Evolutionary conservation across 2,797 vertebrate species (phyloP).

Genomic region (Salmo trutta): DNA sequence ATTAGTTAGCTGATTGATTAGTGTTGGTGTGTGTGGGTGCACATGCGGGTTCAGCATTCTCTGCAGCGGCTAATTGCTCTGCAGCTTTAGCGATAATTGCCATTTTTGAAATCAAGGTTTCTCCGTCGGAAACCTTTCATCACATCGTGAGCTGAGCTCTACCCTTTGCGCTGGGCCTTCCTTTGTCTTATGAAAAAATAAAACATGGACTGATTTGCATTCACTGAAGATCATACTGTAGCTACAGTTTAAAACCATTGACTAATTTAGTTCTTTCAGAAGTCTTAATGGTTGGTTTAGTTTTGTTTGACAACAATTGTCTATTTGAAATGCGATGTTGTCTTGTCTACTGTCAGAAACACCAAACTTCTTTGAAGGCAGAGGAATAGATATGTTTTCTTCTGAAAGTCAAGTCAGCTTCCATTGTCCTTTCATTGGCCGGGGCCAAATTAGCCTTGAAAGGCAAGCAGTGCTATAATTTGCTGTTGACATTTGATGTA

Average conservation of each 20-base stretch:
- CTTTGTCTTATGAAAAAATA: constrained; percentile 30
- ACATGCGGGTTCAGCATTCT: constrained; percentile 47
- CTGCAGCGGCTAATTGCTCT: constrained; percentile 69
- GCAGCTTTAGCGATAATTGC: constrained; percentile 68
- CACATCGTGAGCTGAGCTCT: constrained; percentile 47
- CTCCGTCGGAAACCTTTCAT: constrained; percentile 54
- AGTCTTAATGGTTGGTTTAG: neutral
- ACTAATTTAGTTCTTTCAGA: neutral
- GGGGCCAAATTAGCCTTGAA: constrained; percentile 36
- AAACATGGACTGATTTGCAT: constrained; percentile 42
- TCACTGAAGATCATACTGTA: constrained; percentile 31
- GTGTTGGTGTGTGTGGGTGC: constrained; percentile 62
- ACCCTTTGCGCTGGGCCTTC: constrained; percentile 37
- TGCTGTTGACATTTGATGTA: constrained; percentile 45
- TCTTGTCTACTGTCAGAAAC: neutral
- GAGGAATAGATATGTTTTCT: neutral
- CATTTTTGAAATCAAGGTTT: constrained; percentile 63
- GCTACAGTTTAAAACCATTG: neutral
- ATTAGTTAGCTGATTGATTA: constrained; percentile 76
- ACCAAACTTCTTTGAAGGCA: neutral
- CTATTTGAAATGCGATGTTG: neutral
- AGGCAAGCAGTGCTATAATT: constrained; percentile 30
- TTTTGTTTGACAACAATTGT: neutral
- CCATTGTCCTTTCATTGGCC: constrained; percentile 30
- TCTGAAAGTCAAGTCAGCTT: constrained; percentile 26